Percentiles rank a stretch among this genome's conserved stretches.
These are phyloP conservation scores for Miichthys miiuy DNA, from an alignment of 2,797 vertebrate genomes.

Conservation along the genomic window DNA sequence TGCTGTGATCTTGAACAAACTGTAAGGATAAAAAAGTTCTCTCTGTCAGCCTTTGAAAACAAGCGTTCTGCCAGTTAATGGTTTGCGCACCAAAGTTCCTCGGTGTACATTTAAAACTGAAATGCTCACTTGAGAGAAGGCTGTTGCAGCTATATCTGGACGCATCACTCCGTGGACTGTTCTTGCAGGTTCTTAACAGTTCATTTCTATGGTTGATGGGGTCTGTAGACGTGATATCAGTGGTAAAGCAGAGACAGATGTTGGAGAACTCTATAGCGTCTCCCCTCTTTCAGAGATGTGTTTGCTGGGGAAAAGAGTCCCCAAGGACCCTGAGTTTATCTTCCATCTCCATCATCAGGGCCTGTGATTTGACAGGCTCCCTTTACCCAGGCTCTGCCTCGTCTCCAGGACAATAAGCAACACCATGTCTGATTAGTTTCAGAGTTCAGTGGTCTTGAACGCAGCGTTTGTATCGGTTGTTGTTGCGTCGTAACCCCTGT, in stretches of 20 bases:
- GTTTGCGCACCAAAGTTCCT: slow-evolving; percentile 63
- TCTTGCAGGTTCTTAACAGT: slow-evolving; percentile 73
- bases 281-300: slow-evolving; percentile 76
- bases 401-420: slow-evolving; percentile 89
- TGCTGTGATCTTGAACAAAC: slow-evolving; percentile 29
- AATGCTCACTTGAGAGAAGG: slow-evolving; percentile 72
- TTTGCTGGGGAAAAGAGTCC: slow-evolving; percentile 81
- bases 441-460: slow-evolving; percentile 90
- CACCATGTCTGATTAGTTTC: slow-evolving; percentile 90
- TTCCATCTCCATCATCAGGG: slow-evolving; percentile 89
- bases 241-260: slow-evolving; percentile 78
- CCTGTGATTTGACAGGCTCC: slow-evolving; percentile 86
- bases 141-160: slow-evolving; percentile 70
- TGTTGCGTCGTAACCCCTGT: slow-evolving; percentile 83
- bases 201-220: slow-evolving; percentile 84
- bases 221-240: slow-evolving; percentile 70
- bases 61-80: slow-evolving; percentile 56
- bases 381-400: slow-evolving; percentile 80
- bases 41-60: slow-evolving; percentile 55
- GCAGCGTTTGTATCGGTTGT: slow-evolving; percentile 82
- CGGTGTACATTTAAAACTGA: slow-evolving; percentile 67
- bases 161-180: slow-evolving; percentile 63
- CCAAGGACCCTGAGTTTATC: slow-evolving; percentile 87
- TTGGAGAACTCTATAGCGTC: slow-evolving; percentile 86
- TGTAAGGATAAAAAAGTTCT: slow-evolving; percentile 49